Evolutionary conservation across 2,113 vertebrate genomes (phyloP).

Genomic region (Urocynchramus pylzowi): DNA sequence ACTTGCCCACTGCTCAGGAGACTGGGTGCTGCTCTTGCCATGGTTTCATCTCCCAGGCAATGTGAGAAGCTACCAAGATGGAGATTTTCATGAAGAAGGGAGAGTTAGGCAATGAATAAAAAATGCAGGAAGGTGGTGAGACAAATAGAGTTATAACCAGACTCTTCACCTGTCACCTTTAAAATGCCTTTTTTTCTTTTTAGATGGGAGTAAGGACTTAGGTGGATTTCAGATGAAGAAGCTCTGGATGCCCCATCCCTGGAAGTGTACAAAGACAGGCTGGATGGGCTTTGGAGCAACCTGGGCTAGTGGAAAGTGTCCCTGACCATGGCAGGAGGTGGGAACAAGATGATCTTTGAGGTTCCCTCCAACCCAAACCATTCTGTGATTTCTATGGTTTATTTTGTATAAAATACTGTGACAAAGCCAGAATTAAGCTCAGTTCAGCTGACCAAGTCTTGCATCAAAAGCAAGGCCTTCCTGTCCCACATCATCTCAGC

Average conservation of each 20-base stretch:
- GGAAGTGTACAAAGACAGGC: background rate
- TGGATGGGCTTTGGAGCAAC: background rate
- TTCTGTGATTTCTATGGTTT: background rate
- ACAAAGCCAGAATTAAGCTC: background rate
- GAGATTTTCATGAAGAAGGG: background rate
- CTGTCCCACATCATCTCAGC: background rate
- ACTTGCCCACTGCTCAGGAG: background rate
- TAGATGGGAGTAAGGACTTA: background rate
- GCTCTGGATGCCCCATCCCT: background rate
- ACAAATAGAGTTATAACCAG: background rate
- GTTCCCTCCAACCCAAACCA: background rate
- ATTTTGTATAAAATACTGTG: background rate
- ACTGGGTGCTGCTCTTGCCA: background rate
- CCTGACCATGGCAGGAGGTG: background rate
- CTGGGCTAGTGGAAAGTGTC: background rate
- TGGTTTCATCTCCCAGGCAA: background rate
- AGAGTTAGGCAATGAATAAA: background rate
- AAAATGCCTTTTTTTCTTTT: background rate
- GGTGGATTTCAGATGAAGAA: background rate
- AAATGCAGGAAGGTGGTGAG: background rate
- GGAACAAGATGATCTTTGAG: background rate
- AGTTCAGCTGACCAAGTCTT: background rate
- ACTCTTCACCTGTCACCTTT: background rate
- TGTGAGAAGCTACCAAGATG: rapidly evolving
- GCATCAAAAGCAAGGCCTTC: background rate